Evolutionary conservation across 2,113 vertebrate genomes (phyloP), one percentile per base, ranked within the genome.

Genomic region (Nothocercus julius): DNA sequence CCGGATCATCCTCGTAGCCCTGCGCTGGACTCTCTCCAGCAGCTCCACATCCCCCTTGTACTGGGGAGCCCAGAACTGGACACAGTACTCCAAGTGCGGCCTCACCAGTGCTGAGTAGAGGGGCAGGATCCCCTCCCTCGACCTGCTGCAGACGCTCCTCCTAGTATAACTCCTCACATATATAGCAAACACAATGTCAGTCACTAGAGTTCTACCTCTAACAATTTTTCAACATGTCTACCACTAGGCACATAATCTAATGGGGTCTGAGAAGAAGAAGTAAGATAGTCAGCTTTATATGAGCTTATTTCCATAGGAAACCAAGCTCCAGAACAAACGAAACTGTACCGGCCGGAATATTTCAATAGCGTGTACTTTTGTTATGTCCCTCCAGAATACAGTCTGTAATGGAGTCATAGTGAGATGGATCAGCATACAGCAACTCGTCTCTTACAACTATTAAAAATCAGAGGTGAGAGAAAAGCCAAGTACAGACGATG

Each of bases 401-500:
- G 69, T 22, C 44, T 84, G 10, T 92, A 76, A 93, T 85, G 47
- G 79, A 79, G 28, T 68, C 90, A 61, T 40, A 47, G 73, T 25
- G 8, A 94, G 82, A 90, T 58, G 85, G 74, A 95, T 89, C 93
- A 82, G 47, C 2, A 5, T 53, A 58, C 21, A 49, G 30, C 34
- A 73, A 68, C 49, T 93, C 85, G 69, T 75, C 73, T 83, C 64
- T 78, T 86, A 30, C 0, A 34, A 72, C 62, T 89, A 92, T 93
- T 81, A 91, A 91, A 89, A 97, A 68, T 7, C 17, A 80, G 79
- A 25, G 36, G 40, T 81, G 83, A 79, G 72, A 84, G 73, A 13
- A 78, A 77, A 92, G 34, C 38, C 40, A 45, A 69, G 30, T 11
- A 79, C 1, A 3, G 82, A 73, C 66, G 45, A 13, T 76, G n/a